Conservation (phyloP, 1,140 invertebrate genomes). For the Macrocentrus cingulum region DNA sequence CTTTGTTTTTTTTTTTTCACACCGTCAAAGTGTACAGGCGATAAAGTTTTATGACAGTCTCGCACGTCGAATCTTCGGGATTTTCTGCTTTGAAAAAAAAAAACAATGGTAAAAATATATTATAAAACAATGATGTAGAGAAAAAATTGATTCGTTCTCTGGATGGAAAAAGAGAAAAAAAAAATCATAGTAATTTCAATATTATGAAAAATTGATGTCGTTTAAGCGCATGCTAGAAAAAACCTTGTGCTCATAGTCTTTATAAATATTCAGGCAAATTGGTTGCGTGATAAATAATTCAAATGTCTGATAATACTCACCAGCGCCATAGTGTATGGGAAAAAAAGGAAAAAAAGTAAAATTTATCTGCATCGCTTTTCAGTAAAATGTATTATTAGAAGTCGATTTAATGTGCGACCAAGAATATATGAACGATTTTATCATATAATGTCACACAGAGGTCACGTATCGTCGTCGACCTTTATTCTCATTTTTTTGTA, state of each 20-base stretch:
- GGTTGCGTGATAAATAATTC: neutral
- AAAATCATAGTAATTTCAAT: neutral
- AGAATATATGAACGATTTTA: too few relatives aligned
- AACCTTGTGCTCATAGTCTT: neutral
- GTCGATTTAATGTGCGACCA: constrained; percentile 8
- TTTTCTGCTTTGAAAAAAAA: neutral
- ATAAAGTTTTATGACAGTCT: neutral
- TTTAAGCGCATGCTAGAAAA: neutral
- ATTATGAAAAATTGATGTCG: too few relatives aligned
- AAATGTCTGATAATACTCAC: constrained; percentile 1
- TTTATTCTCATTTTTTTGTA: neutral
- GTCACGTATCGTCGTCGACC: neutral
- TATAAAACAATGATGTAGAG: neutral
- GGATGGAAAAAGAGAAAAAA: neutral
- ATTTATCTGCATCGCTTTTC: neutral
- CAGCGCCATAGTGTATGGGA: neutral
- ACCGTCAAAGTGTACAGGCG: neutral
- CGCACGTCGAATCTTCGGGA: neutral
- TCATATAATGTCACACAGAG: neutral
- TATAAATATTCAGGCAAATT: constrained; percentile 11
- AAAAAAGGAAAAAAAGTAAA: constrained; percentile 8
- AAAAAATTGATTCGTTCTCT: neutral
- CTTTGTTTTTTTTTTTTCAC: constrained; percentile 11
- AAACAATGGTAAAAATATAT: neutral
- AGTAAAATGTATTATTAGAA: constrained; percentile 22